Base-by-base conservation (phyloP, 2,113 vertebrate species). In the Anarhynchus alexandrinus region DNA sequence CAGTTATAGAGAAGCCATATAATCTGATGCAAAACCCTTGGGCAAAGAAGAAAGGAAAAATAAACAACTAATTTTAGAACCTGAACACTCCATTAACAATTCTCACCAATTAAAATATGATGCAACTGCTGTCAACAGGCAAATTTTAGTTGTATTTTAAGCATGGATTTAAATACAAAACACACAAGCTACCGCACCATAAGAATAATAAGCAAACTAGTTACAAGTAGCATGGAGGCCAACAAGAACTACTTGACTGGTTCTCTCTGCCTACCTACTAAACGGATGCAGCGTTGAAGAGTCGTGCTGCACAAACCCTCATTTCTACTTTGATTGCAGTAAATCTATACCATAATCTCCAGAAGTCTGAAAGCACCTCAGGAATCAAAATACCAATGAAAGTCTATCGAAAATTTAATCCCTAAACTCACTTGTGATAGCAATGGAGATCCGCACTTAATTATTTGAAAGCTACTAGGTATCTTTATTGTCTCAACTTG, bases 21-120 rank as follows among this genome's bases (percentile, higher is more conserved):
- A 87, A 97, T 97, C 97, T 98, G 98, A 98, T 97, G 98, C 96
- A 98, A 98, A 98, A 97, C 98, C 98, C 98, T 95, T 96, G 98
- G 97, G 98, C 97, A 97, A 96, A 97, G 95, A 97, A 95, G 93
- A 94, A 96, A 98, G 67, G 97, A 94, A 98, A 98, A 98, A 97
- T 93, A 98, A 98, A 97, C 96, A 98, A 97, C 97, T 97, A 97
- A 97, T 97, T 98, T 98, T 97, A 98, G 97, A 97, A 96, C 79
- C 61, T 86, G 95, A 96, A 91, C 87, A 77, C 89, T 97, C 97
- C 86, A 97, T 97, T 94, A 96, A 95, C 84, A 79, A 95, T 87
- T 96, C 85, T 96, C 82, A 93, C 97, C 96, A 98, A 98, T 98
- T 98, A 98, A 92, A 97, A 95, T 94, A 98, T 98, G 98, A 98